A percentile compares a stretch with the other conserved stretches of the same genome.
These are phyloP conservation scores for Seriola rivoliana DNA, from an alignment of 2,113 vertebrate species.

Conservation along the genomic window DNA sequence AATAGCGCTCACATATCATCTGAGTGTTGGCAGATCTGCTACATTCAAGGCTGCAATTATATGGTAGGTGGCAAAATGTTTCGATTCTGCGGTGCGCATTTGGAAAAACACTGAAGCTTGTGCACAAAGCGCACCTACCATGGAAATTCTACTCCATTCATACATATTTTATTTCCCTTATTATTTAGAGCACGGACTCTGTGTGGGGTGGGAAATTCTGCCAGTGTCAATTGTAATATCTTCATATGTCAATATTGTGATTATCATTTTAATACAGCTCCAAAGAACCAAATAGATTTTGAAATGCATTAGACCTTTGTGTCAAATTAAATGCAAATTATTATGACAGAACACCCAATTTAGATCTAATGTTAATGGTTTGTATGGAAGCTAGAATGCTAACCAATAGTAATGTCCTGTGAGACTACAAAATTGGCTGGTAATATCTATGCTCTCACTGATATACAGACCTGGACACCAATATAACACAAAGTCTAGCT, in stretches of 20 bases:
- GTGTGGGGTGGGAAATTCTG: neutral
- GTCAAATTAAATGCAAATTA: slow-evolving; percentile 27
- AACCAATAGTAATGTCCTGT: neutral
- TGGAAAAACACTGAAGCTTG: neutral
- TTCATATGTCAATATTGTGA: slow-evolving; percentile 44
- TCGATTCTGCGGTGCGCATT: neutral
- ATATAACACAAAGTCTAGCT: neutral
- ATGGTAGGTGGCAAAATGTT: neutral
- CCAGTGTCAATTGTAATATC: neutral
- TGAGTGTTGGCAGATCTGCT: neutral
- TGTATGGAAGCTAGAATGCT: neutral
- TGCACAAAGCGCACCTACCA: neutral
- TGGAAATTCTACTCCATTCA: neutral
- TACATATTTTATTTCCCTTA: slow-evolving; percentile 1
- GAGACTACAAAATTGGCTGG: neutral
- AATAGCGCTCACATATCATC: neutral
- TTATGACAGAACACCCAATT: slow-evolving; percentile 3
- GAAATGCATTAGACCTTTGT: slow-evolving; percentile 4
- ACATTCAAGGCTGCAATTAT: neutral
- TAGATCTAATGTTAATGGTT: neutral
- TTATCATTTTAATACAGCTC: slow-evolving; percentile 33
- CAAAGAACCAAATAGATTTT: slow-evolving; percentile 1
- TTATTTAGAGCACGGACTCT: slow-evolving; percentile 19
- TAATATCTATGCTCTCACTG: neutral
- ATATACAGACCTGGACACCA: slow-evolving; percentile 8